Evolutionary conservation across 1,140 invertebrate genomes (phyloP).

Genomic region (Euschistus heros): DNA sequence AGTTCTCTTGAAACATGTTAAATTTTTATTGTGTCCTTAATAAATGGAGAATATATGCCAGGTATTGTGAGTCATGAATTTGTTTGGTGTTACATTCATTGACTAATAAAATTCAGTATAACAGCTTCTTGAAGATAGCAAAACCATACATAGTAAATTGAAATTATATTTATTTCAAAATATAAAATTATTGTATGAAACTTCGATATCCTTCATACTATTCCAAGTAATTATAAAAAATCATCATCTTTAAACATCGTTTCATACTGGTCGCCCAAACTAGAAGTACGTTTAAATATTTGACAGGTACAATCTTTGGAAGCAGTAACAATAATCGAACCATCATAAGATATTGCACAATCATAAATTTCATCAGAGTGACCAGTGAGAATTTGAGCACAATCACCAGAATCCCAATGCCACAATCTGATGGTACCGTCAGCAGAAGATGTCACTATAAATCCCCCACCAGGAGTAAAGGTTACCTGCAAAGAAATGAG

Average conservation of each 20-base stretch:
- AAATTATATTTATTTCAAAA: too few species aligned
- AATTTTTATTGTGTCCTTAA: too few species aligned
- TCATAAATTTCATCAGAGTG: constrained; percentile 71
- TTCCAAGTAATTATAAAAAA: background rate
- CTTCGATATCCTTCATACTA: background rate
- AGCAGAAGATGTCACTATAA: constrained; percentile 58
- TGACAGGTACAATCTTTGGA: constrained; percentile 60
- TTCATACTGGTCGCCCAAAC: background rate
- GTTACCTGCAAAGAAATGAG: constrained; percentile 46
- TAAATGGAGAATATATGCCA: too few species aligned
- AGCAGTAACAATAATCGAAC: constrained; percentile 63
- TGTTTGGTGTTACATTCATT: too few species aligned
- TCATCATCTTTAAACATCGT: background rate
- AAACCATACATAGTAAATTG: too few species aligned
- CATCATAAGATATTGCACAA: constrained; percentile 64
- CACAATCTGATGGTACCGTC: constrained; percentile 64
- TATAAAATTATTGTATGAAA: background rate
- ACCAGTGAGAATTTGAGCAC: constrained; percentile 54
- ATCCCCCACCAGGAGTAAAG: constrained; percentile 62
- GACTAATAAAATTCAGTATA: too few species aligned
- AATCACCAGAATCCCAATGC: constrained; percentile 55
- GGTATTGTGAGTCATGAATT: too few species aligned
- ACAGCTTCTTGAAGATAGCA: too few species aligned
- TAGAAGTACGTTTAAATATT: constrained; percentile 43
- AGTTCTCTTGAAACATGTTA: too few species aligned